Evolutionary conservation across 2,888 invertebrate genomes (phyloP).

Genomic region (Pollenia labialis): DNA sequence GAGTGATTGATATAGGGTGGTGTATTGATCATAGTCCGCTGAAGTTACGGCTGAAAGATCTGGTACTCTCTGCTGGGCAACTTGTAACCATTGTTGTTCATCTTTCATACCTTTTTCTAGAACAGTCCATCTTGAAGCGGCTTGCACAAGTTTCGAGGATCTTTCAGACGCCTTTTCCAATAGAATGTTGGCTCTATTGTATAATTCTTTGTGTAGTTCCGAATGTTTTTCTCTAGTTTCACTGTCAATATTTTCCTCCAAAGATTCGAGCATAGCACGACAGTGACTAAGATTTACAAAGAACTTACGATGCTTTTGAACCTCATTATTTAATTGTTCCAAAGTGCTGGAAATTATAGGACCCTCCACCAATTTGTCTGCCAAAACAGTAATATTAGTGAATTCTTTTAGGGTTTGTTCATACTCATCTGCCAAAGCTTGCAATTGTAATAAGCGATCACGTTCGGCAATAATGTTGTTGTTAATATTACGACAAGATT

Average conservation of each 20-base stretch:
- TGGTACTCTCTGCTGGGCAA: slow-evolving; percentile 93
- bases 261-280: slow-evolving; percentile 92
- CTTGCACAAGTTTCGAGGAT: slow-evolving; percentile 92
- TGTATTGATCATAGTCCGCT: slow-evolving; percentile 93
- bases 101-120: slow-evolving; percentile 93
- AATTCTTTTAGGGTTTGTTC: slow-evolving; percentile 95
- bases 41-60: slow-evolving; percentile 92
- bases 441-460: slow-evolving; percentile 90
- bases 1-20: slow-evolving; percentile 91
- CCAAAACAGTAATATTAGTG: slow-evolving; percentile 92
- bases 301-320: slow-evolving; percentile 94
- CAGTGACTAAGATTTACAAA: slow-evolving; percentile 95
- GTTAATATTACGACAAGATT: slow-evolving; percentile 89
- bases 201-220: slow-evolving; percentile 90
- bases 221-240: slow-evolving; percentile 91
- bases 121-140: slow-evolving; percentile 93
- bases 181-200: slow-evolving; percentile 90
- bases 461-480: slow-evolving; percentile 89
- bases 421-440: slow-evolving; percentile 93
- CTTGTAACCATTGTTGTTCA: slow-evolving; percentile 92
- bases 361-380: slow-evolving; percentile 91
- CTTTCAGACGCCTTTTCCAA: slow-evolving; percentile 92
- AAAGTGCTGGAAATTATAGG: slow-evolving; percentile 90
- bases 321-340: slow-evolving; percentile 93
- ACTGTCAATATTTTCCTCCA: slow-evolving; percentile 92